Evolutionary conservation across 2,113 vertebrate species (phyloP).

Genomic region (Nothobranchius furzeri): DNA sequence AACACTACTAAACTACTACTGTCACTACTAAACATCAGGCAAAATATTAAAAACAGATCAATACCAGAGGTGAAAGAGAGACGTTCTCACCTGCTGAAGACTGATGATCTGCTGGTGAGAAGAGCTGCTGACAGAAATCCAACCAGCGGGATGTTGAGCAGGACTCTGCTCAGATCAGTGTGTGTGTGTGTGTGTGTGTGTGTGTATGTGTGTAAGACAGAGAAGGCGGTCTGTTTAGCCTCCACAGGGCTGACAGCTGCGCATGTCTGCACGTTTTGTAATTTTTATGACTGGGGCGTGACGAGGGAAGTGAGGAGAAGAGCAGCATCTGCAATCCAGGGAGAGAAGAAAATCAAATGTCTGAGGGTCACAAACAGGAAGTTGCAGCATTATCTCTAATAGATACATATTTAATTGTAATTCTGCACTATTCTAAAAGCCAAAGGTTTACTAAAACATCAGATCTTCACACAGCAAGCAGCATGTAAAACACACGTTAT

Average conservation of each 20-base stretch:
- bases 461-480: no score
- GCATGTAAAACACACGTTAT: no score
- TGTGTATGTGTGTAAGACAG: neutral
- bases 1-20: no score
- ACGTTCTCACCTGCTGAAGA: conserved; percentile 24
- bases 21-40: no score
- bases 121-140: conserved; percentile 6
- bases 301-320: conserved; percentile 42
- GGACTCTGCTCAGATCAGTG: conserved; percentile 7
- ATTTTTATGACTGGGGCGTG: conserved; percentile 35
- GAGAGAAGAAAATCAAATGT: no score
- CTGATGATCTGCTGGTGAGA: neutral
- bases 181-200: neutral
- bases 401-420: no score
- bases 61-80: neutral
- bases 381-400: no score
- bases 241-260: neutral
- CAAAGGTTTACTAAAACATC: no score
- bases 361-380: no score
- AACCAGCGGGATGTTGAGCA: conserved; percentile 3
- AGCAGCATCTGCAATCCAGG: neutral
- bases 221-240: no score
- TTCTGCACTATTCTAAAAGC: no score
- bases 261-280: neutral
- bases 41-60: neutral